Conservation (phyloP, 2,888 invertebrate species). For the Torymus tubicola region DNA sequence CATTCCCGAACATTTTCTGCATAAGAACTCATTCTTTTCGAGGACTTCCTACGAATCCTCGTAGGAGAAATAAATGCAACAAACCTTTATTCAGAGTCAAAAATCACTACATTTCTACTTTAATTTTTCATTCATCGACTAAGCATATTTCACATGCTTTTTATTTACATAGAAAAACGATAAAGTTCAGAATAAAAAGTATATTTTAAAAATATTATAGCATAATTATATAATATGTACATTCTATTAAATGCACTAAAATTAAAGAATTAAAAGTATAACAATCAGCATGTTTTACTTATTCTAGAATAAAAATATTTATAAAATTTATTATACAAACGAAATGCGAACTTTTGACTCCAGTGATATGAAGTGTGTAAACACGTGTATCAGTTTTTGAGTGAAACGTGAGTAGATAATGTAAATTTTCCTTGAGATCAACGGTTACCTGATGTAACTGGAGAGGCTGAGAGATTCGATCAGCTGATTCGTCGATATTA, state of each 20-base stretch:
- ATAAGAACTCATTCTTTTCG: too few relatives aligned
- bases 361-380: background rate
- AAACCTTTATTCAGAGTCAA: background rate
- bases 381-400: background rate
- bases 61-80: too few relatives aligned
- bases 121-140: too few relatives aligned
- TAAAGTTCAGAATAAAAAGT: too few relatives aligned
- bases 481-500: conserved; percentile 71
- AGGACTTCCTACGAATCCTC: too few relatives aligned
- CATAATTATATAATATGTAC: too few relatives aligned
- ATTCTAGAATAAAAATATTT: background rate
- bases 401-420: conserved; percentile 3
- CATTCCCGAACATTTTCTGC: conserved; percentile 1
- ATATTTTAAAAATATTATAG: too few relatives aligned
- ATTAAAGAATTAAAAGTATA: too few relatives aligned
- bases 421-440: conserved; percentile 16
- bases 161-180: too few relatives aligned
- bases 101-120: background rate
- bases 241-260: too few relatives aligned
- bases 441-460: conserved; percentile 71
- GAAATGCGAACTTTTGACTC: conserved; percentile 8
- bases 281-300: too few relatives aligned
- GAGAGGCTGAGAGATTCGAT: conserved; percentile 73
- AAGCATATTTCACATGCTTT: too few relatives aligned
- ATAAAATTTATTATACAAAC: background rate